A percentile compares a stretch with the other conserved stretches of the same genome.
phyloP scores from a whole-genome alignment of 2,888 invertebrate species.

The Doris montereyensis region DNA sequence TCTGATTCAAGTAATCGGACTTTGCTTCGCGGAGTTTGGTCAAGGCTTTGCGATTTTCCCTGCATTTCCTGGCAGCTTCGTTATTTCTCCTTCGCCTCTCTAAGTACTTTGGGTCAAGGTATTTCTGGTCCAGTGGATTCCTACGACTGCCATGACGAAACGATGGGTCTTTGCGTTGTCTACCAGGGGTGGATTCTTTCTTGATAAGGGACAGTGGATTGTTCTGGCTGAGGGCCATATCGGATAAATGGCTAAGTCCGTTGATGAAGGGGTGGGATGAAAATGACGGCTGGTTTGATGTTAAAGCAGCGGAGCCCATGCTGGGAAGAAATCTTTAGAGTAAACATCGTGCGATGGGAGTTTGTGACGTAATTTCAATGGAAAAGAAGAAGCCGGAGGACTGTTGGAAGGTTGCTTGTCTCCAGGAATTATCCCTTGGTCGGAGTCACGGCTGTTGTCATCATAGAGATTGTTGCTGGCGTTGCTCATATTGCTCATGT shows the following conservation, averaged over 20 bases:
- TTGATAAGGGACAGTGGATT: slow-evolving; percentile 54
- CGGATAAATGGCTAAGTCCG: slow-evolving; percentile 64
- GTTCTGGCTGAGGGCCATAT: slow-evolving; percentile 61
- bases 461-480: slow-evolving; percentile 13
- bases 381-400: slow-evolving; percentile 55
- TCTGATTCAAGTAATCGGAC: slow-evolving; percentile 71
- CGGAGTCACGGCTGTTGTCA: slow-evolving; percentile 29
- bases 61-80: slow-evolving; percentile 74
- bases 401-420: slow-evolving; percentile 41
- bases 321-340: slow-evolving; percentile 30
- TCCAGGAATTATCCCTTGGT: slow-evolving; percentile 21
- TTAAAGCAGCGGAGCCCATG: background rate
- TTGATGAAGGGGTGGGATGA: slow-evolving; percentile 51
- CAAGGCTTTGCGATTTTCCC: slow-evolving; percentile 73
- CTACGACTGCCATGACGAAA: slow-evolving; percentile 15
- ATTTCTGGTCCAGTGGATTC: slow-evolving; percentile 42
- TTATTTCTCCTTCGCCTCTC: slow-evolving; percentile 74
- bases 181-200: slow-evolving; percentile 33
- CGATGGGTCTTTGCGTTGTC: slow-evolving; percentile 13
- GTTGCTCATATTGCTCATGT: slow-evolving; percentile 7
- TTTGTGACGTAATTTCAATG: slow-evolving; percentile 64
- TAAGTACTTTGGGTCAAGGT: slow-evolving; percentile 67
- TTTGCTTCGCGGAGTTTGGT: slow-evolving; percentile 71
- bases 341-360: slow-evolving; percentile 41
- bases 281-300: slow-evolving; percentile 31